These are phyloP conservation scores for Varecia variegata DNA, from an alignment of 2,797 vertebrate genomes.

Conservation along the genomic window DNA sequence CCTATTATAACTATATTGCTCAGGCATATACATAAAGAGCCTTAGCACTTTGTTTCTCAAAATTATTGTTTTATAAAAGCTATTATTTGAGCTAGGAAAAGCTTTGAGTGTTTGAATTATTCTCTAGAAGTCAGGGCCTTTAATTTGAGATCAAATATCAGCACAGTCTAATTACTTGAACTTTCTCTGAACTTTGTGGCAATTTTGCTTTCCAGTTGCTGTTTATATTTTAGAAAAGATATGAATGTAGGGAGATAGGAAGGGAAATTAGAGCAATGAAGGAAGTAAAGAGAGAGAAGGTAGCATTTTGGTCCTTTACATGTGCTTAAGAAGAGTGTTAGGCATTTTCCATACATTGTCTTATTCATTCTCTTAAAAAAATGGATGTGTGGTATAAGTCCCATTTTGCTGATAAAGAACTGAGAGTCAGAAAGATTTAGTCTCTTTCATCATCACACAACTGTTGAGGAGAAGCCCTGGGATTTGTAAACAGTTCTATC, in stretches of 20 bases:
- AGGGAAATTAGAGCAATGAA: background rate
- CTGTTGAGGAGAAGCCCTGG: background rate
- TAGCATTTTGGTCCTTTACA: background rate
- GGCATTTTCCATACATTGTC: background rate
- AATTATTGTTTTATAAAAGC: background rate
- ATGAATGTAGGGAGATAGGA: background rate
- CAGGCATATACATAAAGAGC: background rate
- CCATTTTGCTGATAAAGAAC: background rate
- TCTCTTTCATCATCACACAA: background rate
- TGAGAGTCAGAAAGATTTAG: background rate
- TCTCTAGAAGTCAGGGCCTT: background rate
- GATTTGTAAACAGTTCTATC: background rate
- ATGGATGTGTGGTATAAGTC: background rate
- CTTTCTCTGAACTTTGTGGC: background rate
- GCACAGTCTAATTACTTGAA: background rate
- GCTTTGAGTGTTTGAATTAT: background rate
- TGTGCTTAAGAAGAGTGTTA: background rate
- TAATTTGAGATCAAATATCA: slow-evolving; percentile 24
- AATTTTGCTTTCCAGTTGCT: background rate
- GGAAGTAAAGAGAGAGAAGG: background rate
- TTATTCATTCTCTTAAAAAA: background rate
- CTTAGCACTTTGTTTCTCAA: background rate
- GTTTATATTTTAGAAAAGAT: background rate
- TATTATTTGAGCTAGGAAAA: background rate
- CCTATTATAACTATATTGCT: background rate